Conservation (phyloP, 2,113 vertebrate genomes). For the Panthera leo region DNA sequence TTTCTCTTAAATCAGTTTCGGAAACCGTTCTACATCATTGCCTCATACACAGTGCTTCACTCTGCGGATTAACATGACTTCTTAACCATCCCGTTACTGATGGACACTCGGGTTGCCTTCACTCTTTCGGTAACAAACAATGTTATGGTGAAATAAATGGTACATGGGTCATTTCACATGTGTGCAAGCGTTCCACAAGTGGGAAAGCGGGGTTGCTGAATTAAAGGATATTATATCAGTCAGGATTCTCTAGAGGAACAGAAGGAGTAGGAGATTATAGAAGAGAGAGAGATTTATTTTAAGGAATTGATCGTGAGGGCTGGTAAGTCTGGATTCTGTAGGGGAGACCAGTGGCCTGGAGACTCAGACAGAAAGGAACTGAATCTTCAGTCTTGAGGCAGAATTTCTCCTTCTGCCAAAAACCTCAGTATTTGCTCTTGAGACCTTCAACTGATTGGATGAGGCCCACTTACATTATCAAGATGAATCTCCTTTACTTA, state of each 20-base stretch:
- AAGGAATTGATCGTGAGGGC: not conserved
- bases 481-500: not conserved
- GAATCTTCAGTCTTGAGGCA: not conserved
- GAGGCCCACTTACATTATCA: not conserved
- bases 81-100: not conserved
- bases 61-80: too few species aligned
- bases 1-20: not conserved
- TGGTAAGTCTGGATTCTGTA: not conserved
- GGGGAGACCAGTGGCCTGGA: not conserved
- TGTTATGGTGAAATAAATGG: not conserved
- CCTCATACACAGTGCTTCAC: rapidly evolving
- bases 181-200: not conserved
- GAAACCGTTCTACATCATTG: not conserved
- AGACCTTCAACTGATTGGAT: not conserved
- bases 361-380: not conserved
- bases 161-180: not conserved
- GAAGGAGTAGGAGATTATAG: not conserved
- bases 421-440: not conserved
- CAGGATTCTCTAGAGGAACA: not conserved
- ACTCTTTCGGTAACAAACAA: not conserved
- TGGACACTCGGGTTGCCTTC: not conserved
- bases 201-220: not conserved
- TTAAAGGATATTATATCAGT: not conserved
- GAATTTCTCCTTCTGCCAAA: not conserved
- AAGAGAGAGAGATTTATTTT: not conserved